Evolutionary conservation across 2,888 invertebrate genomes (phyloP).

Genomic region (Prosapia bicincta): DNA sequence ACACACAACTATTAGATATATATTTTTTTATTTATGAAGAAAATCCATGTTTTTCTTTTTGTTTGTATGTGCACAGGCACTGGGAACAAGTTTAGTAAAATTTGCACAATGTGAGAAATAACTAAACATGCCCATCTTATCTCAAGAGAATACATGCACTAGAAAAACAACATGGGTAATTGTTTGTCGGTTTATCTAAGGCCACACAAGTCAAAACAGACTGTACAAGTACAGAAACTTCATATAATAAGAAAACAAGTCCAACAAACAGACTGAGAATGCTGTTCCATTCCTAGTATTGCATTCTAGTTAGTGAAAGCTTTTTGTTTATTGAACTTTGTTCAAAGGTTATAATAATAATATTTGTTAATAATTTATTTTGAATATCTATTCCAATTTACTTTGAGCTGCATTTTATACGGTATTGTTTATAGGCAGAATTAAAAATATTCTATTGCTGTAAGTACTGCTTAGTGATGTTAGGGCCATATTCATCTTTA

Average conservation of each 20-base stretch:
- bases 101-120: background rate
- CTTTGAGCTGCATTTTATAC: no score
- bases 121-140: background rate
- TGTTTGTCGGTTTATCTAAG: background rate
- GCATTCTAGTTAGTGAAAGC: background rate
- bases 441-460: no score
- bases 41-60: background rate
- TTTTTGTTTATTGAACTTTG: background rate
- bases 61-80: background rate
- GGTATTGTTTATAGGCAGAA: no score
- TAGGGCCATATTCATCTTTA: no score
- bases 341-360: no score
- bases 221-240: background rate
- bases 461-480: no score
- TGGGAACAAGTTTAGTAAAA: constrained; percentile 2
- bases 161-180: constrained; percentile 2
- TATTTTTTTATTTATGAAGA: background rate
- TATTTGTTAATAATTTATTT: no score
- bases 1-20: background rate
- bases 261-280: background rate
- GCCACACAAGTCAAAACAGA: background rate
- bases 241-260: background rate
- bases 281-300: background rate
- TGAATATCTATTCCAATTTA: no score
- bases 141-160: background rate